Conservation (phyloP, 1,140 invertebrate species). For the Drosophila teissieri region DNA sequence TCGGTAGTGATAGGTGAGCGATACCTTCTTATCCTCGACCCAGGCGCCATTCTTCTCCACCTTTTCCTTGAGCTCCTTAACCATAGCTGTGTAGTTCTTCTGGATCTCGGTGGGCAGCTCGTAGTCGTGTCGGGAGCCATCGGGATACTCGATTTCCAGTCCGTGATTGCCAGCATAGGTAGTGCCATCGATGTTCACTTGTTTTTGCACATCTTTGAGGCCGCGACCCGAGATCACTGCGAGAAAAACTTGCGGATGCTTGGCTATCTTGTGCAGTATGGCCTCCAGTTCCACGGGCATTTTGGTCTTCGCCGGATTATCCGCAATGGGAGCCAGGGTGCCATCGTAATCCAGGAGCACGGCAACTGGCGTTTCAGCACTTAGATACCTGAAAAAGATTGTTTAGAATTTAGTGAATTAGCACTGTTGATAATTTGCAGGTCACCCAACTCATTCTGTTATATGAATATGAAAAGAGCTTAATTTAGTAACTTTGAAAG, state of each 20-base stretch:
- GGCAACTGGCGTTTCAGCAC: constrained; percentile 91
- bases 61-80: constrained; percentile 91
- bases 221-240: constrained; percentile 94
- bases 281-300: constrained; percentile 92
- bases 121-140: constrained; percentile 94
- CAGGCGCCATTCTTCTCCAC: constrained; percentile 93
- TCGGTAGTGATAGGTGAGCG: constrained; percentile 95
- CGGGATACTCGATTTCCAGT: constrained; percentile 94
- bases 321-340: constrained; percentile 93
- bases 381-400: constrained; percentile 88
- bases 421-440: no score
- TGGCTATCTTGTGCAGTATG: constrained; percentile 91
- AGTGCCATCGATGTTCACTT: constrained; percentile 94
- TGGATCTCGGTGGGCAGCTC: constrained; percentile 93
- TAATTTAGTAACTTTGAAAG: no score
- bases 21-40: constrained; percentile 95
- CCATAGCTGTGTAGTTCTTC: constrained; percentile 90
- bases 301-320: constrained; percentile 93
- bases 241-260: constrained; percentile 93
- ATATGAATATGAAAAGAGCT: no score
- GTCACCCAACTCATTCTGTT: no score
- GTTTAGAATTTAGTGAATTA: not conserved
- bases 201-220: constrained; percentile 92
- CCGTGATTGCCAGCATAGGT: constrained; percentile 97
- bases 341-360: constrained; percentile 95